Percentiles rank a stretch among this genome's conserved stretches.
These are phyloP conservation scores for Agrotis segetum DNA, from an alignment of 2,888 invertebrate species.

Conservation along the genomic window DNA sequence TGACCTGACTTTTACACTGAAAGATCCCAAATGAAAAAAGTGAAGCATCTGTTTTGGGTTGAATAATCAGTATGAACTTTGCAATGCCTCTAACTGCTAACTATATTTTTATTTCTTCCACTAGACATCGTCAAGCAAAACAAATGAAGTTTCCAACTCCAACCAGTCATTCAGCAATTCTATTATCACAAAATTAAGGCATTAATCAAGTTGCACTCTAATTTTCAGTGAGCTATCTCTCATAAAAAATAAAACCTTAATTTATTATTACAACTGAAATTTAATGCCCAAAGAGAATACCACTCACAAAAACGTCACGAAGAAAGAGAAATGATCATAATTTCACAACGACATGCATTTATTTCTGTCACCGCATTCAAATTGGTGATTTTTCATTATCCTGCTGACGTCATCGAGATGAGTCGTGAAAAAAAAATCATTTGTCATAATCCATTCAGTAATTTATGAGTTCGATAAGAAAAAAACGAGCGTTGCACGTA, in stretches of 20 bases:
- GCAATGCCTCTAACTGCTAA: no score
- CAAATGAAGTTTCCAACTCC: not conserved
- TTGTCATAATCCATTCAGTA: conserved; percentile 44
- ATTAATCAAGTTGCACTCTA: conserved; percentile 9
- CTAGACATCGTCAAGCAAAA: not conserved
- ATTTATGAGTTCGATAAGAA: conserved; percentile 47
- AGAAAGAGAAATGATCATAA: conserved; percentile 42
- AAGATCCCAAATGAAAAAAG: no score
- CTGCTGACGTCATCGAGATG: conserved; percentile 49
- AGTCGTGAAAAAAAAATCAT: conserved; percentile 39
- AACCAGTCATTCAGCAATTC: not conserved
- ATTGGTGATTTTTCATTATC: conserved; percentile 54
- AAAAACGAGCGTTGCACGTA: conserved; percentile 18
- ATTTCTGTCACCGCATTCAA: conserved; percentile 59
- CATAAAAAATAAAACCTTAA: not conserved
- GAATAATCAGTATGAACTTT: no score
- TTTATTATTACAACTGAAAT: conserved; percentile 9
- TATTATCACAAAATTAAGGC: not conserved
- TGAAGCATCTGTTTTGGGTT: no score
- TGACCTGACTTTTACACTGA: no score
- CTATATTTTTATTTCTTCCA: not conserved
- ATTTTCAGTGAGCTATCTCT: not conserved
- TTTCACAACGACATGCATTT: conserved; percentile 47
- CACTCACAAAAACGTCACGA: conserved; percentile 17
- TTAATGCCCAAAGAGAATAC: conserved; percentile 11